Evolutionary conservation across 2,888 invertebrate species (phyloP).

Genomic region (Tetranychus truncatus): DNA sequence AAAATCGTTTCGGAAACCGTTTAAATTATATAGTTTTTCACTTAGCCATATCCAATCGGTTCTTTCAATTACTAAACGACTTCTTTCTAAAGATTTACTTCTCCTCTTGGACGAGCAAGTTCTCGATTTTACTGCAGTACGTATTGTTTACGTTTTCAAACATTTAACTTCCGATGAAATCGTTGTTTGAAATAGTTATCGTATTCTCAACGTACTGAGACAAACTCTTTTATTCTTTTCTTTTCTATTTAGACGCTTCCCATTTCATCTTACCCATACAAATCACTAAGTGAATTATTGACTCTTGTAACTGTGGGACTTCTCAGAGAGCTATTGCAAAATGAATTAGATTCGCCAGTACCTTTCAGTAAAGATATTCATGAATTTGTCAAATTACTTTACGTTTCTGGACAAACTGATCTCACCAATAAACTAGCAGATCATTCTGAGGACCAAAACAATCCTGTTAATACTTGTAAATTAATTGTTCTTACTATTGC

Average conservation of each 20-base stretch:
- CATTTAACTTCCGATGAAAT: too few relatives aligned
- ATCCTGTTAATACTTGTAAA: conserved; percentile 58
- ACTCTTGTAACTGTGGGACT: conserved; percentile 81
- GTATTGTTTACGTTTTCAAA: background rate
- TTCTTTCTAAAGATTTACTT: conserved; percentile 63
- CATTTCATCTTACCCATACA: conserved; percentile 58
- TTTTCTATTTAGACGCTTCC: conserved; percentile 26
- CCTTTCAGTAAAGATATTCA: conserved; percentile 82
- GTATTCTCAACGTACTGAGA: too few relatives aligned
- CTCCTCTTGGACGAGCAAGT: conserved; percentile 65
- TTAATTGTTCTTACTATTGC: conserved; percentile 91
- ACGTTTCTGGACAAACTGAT: conserved; percentile 79
- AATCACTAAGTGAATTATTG: conserved; percentile 80
- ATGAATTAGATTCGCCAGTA: conserved; percentile 63
- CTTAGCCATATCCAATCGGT: conserved; percentile 31
- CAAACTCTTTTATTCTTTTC: background rate
- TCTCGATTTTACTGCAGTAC: conserved; percentile 49
- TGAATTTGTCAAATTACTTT: conserved; percentile 70
- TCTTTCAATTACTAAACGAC: conserved; percentile 47
- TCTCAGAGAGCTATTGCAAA: conserved; percentile 72
- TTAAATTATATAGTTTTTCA: conserved; percentile 31
- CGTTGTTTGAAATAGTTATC: too few relatives aligned
- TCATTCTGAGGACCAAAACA: background rate
- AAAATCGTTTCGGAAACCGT: conserved; percentile 22
- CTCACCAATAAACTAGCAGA: conserved; percentile 52